Percentiles rank a stretch among this genome's conserved stretches.
These are phyloP conservation scores for Pteropus rufus DNA, from an alignment of 2,797 vertebrate genomes.

Conservation along the genomic window DNA sequence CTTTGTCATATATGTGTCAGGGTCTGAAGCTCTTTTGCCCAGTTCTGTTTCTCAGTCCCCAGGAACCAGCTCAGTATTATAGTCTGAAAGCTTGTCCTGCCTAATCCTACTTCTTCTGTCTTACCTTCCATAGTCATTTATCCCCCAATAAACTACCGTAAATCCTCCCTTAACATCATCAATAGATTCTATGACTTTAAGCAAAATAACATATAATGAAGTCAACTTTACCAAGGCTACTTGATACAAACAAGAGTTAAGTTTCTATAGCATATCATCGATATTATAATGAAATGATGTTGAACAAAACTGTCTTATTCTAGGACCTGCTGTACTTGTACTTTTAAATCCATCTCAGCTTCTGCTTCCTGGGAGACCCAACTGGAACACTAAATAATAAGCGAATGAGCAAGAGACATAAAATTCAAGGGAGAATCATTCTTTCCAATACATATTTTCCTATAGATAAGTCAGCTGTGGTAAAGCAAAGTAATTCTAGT, in stretches of 20 bases:
- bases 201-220: neutral
- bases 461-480: constrained; percentile 30
- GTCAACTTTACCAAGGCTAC: neutral
- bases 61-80: neutral
- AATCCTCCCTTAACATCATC: neutral
- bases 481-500: neutral
- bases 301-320: neutral
- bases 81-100: neutral
- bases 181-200: neutral
- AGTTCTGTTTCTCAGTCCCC: neutral
- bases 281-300: neutral
- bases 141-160: neutral
- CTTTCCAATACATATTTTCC: constrained; percentile 23
- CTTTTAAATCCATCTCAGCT: neutral
- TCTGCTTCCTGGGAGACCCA: constrained; percentile 5
- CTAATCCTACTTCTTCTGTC: neutral
- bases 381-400: neutral
- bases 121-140: neutral
- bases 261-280: neutral
- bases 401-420: neutral
- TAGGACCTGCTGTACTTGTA: neutral
- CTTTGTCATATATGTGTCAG: neutral
- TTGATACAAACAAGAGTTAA: neutral
- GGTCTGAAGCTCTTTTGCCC: neutral
- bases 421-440: neutral